Evolutionary conservation across 2,113 vertebrate species (phyloP), one percentile per base, ranked within the genome.

Genomic region (Indri indri): DNA sequence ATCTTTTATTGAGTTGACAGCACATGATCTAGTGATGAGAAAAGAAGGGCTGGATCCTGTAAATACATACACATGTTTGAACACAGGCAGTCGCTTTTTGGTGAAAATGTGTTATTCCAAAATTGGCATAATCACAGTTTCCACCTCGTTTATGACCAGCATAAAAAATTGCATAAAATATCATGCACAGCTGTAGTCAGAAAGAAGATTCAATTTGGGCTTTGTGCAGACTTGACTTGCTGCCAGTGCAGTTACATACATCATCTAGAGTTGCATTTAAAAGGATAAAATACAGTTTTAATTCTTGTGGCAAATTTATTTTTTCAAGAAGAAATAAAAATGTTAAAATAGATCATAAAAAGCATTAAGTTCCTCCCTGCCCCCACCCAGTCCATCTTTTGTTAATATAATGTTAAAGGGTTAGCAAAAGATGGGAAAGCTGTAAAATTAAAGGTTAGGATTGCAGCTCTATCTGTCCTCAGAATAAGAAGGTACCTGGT

Each of bases 281-380:
- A 98, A 97, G 79, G 81, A 88, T 98, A 97, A 98, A 98, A 98
- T 98, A 98, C 97, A 95, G 97, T 94, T 98, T 98, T 98, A 98
- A 98, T 98, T 98, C 98, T 97, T 98, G 97, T 40, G 88, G 95
- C 73, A 96, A 98, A 98, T 97, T 93, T 93, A 89, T 93, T 37
- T 3, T 77, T 98, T 96, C 3, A 76, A 96, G 96, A 94, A 95
- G 94, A 94, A 91, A 98, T 97, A 97, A 98, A 99, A 98, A 96
- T 90, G 95, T 98, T 98, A 94, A 98, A 98, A 98, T 96, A 96
- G 92, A 91, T 96, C 86, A 98, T 98, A 98, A 98, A 98, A 98
- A 97, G 95, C 90, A 97, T 98, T 95, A 97, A 96, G 95, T 94
- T 96, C 90, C 94, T 94, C 91, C 96, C 54, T 90, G 27, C 52